Base-by-base conservation (phyloP, 2,888 invertebrate genomes). In the Nomada ferruginata region DNA sequence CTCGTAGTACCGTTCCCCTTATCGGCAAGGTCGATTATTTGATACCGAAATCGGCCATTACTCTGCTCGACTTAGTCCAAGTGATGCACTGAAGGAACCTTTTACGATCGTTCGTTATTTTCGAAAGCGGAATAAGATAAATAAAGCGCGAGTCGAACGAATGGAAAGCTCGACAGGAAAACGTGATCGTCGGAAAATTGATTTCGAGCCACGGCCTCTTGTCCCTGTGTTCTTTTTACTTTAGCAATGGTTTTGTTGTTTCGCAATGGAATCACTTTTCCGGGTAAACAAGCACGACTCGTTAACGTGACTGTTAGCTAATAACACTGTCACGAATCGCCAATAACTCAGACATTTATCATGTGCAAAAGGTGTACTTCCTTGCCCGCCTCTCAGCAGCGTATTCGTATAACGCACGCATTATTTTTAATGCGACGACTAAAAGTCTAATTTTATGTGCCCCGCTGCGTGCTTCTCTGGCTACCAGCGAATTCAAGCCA, bases 401-500 rank as follows among this genome's bases (percentile, higher is more conserved):
- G 26, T 55, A 50, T 57, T 63, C 64, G 65, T 44, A n/a, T 26
- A 47, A 42, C 52, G 77, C 36, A 53, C 26, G 47, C 66, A 78
- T 77, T 77, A 78, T 69, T 77, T 77, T 69, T 78, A 55, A 77
- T 78, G 68, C 36, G 52, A 13, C 77, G 63, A 57, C 68, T 68
- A 78, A 52, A 42, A 26, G 78, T 68, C 78, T 78, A 78, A 78
- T 78, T 78, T 78, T 78, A 76, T 77, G 78, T 69, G 36, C 11
- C 26, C 1, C 9, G 44, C 10, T 18, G 23, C 26, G n/a, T 13
- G 42, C 42, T 13, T 70, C 44, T 20, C 26, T 29, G 9, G 2
- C 20, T 47, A 26, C 29, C 7, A 47, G 44, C 18, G 61, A 70
- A 71, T 70, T 76, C 29, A 53, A 76, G 50, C 63, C 42, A 71